Conservation (phyloP, 1,140 invertebrate genomes). For the Drosophila tristis region DNA sequence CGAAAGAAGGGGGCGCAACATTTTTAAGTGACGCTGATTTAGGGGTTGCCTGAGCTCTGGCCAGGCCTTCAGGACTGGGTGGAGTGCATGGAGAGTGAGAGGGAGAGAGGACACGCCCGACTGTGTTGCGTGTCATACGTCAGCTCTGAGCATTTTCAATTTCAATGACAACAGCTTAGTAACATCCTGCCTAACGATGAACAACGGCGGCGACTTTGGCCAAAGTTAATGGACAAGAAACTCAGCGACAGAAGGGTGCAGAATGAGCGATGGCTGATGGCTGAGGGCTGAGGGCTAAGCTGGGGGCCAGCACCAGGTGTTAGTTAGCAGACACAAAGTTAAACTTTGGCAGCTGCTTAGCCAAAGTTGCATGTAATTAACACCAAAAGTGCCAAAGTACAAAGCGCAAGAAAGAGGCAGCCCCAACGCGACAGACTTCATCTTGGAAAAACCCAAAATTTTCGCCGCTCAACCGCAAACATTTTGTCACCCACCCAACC, state of each 20-base stretch:
- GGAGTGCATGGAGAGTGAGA: background rate
- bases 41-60: slow-evolving; percentile 36
- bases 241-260: background rate
- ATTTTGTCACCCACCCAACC: slow-evolving; percentile 1
- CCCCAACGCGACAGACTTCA: background rate
- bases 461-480: slow-evolving; percentile 30
- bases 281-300: background rate
- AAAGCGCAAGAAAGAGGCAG: slow-evolving; percentile 10
- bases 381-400: slow-evolving; percentile 65
- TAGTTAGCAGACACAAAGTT: slow-evolving; percentile 52
- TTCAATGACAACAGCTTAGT: slow-evolving; percentile 79
- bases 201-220: slow-evolving; percentile 27
- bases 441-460: slow-evolving; percentile 11
- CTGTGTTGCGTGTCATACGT: slow-evolving; percentile 72
- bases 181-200: slow-evolving; percentile 69
- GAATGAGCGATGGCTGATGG: slow-evolving; percentile 31
- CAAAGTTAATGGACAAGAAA: slow-evolving; percentile 79
- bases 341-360: slow-evolving; percentile 63
- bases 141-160: slow-evolving; percentile 79
- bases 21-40: slow-evolving; percentile 82
- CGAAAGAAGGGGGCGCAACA: slow-evolving; percentile 49
- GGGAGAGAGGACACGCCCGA: slow-evolving; percentile 5
- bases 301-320: slow-evolving; percentile 38
- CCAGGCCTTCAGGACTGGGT: background rate
- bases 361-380: slow-evolving; percentile 79